These are phyloP conservation scores for Polydesmus complanatus DNA, from an alignment of 2,888 invertebrate species.

Conservation along the genomic window DNA sequence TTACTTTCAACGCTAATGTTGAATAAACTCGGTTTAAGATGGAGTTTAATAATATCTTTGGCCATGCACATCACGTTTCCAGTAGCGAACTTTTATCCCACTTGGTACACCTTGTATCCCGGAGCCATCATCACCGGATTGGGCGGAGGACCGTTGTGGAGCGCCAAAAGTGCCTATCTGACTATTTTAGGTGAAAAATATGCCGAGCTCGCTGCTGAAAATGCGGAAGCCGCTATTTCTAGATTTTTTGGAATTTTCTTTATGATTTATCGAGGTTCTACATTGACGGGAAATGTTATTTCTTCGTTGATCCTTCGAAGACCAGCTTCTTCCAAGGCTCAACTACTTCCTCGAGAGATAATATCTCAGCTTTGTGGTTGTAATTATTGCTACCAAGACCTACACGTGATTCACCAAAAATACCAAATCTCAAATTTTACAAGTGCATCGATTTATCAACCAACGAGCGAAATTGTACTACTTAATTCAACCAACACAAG, in stretches of 20 bases:
- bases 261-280: not conserved
- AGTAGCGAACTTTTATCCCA: not conserved
- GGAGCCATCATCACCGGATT: conserved; percentile 8
- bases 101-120: conserved; percentile 3
- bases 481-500: not conserved
- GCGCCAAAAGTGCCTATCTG: conserved; percentile 5
- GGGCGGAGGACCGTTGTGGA: conserved; percentile 6
- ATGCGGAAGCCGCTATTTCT: not conserved
- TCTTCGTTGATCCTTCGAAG: not conserved
- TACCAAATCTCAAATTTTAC: not conserved
- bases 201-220: not conserved
- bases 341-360: not conserved
- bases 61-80: not conserved
- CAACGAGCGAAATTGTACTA: not conserved
- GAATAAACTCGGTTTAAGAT: conserved; percentile 84
- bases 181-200: not conserved
- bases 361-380: not conserved
- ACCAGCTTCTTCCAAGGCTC: not conserved
- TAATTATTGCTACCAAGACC: not conserved
- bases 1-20: conserved; percentile 88
- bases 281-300: not conserved
- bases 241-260: conserved; percentile 1
- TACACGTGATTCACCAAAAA: not conserved
- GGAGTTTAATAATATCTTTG: conserved; percentile 45
- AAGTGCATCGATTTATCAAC: not conserved